Base-by-base conservation (phyloP, 92 coral and sea anemone genomes). In the Pocillopora grandis region DNA sequence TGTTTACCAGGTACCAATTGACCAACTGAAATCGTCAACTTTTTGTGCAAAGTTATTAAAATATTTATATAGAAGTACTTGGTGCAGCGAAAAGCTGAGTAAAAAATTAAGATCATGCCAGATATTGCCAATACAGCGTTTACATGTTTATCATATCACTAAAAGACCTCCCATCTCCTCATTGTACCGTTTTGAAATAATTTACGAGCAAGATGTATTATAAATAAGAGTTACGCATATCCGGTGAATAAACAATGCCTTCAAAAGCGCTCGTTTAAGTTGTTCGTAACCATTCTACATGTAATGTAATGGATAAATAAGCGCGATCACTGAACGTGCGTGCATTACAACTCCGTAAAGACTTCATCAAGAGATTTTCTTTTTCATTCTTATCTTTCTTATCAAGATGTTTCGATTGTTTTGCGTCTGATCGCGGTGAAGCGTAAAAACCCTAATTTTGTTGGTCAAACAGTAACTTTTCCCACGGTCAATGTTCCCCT, bases 381-480 rank as follows among this genome's bases (percentile, higher is more conserved):
- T 1, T 13, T 0, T 17, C 20, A n/a, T 33, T 19, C 14, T 35
- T 18, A 16, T 12, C 20, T 9, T 42, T 18, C 58, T 59, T 27
- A 27, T 58, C 19, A 67, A n/a, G 14, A 59, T 12, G 19, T 59
- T 57, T 58, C 18, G 1, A 12, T 71, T 60, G 35, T 19, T 35
- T 81, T 20, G 7, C 42, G 64, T 55, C 77, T 48, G 57, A 19
- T 11, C 6, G 10, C 77, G 60, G 14, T 71, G 33, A 13, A 55
- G 82, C 70, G 88, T 76, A 49, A 5, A 76, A 56, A 23, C 48
- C 49, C 20, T 77, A 84, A 84, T 84, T 75, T 76, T 84, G 82
- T 76, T 84, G 65, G 58, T 72, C 76, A 76, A 84, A 84, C 83
- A 76, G 81, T 76, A 76, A 84, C 88, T 84, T 84, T 84, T 75